Evolutionary conservation across 2,113 vertebrate species (phyloP).

Genomic region (Hippocampus zosterae): DNA sequence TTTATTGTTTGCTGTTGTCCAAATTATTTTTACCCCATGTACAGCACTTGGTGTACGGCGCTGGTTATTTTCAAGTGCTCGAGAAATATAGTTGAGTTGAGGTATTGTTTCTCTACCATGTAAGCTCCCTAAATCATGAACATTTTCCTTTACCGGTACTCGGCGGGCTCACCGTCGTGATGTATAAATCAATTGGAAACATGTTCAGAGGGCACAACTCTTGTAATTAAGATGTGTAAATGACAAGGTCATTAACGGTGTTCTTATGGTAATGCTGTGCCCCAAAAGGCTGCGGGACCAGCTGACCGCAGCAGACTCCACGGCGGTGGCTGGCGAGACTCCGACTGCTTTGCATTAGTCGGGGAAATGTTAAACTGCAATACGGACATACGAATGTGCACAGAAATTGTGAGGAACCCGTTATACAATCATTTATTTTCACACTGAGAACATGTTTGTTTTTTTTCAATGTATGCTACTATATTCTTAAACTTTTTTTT

Average conservation of each 20-base stretch:
- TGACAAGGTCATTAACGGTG: slow-evolving; percentile 75
- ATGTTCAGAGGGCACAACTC: slow-evolving; percentile 50
- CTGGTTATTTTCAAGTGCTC: no score
- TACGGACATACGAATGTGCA: slow-evolving; percentile 48
- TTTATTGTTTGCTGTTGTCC: no score
- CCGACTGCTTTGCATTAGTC: slow-evolving; percentile 53
- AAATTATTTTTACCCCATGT: no score
- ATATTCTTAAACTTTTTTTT: no score
- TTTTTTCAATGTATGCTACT: neutral
- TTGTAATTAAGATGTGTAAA: slow-evolving; percentile 70
- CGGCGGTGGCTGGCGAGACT: slow-evolving; percentile 61
- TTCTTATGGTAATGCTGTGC: slow-evolving; percentile 69
- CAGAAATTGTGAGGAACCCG: neutral
- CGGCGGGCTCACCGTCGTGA: slow-evolving; percentile 30
- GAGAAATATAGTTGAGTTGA: neutral
- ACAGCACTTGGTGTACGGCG: no score
- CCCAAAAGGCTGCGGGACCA: slow-evolving; percentile 48
- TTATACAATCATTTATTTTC: neutral
- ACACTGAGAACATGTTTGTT: neutral
- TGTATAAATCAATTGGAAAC: slow-evolving; percentile 67
- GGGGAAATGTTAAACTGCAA: slow-evolving; percentile 68
- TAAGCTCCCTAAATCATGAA: slow-evolving; percentile 10
- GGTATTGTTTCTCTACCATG: slow-evolving; percentile 7
- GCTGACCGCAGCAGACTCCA: slow-evolving; percentile 68
- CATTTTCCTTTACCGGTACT: slow-evolving; percentile 12